phyloP scores from a whole-genome alignment of 2,113 vertebrate species.

The Regulus satrapa region DNA sequence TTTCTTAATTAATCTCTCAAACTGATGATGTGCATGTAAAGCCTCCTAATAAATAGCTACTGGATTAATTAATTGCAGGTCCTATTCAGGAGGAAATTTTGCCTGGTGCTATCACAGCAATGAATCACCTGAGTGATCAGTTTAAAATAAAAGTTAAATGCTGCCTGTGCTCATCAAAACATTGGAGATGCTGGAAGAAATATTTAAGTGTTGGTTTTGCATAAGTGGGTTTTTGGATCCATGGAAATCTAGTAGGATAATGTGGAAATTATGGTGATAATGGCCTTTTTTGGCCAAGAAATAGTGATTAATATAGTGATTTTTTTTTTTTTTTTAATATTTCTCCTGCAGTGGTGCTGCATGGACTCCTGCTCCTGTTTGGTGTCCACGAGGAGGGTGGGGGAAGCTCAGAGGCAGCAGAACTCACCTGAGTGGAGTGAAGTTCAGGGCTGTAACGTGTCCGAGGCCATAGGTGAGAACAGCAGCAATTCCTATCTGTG shows the following conservation, averaged over 20 bases:
- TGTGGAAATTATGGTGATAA: background rate
- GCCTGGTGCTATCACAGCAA: background rate
- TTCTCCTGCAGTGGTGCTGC: background rate
- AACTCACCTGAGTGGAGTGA: slow-evolving; percentile 74
- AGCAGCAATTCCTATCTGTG: slow-evolving; percentile 72
- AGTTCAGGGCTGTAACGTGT: slow-evolving; percentile 68
- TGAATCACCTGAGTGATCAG: background rate
- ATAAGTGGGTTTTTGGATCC: background rate
- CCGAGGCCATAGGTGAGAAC: slow-evolving; percentile 74
- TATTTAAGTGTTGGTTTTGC: background rate
- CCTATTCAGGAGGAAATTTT: background rate
- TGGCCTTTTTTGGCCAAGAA: background rate
- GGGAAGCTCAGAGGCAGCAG: background rate
- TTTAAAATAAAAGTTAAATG: background rate
- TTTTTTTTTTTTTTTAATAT: background rate
- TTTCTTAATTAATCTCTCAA: background rate
- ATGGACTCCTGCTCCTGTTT: accelerated
- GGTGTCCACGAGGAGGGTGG: accelerated
- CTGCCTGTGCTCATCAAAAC: background rate
- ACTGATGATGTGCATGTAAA: background rate
- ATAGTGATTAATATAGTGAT: no score
- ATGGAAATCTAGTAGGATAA: background rate
- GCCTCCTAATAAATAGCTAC: background rate
- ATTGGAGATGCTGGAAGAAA: background rate
- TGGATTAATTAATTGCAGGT: background rate